These are phyloP conservation scores for Amiota communis DNA, from an alignment of 2,888 invertebrate genomes.

Conservation along the genomic window DNA sequence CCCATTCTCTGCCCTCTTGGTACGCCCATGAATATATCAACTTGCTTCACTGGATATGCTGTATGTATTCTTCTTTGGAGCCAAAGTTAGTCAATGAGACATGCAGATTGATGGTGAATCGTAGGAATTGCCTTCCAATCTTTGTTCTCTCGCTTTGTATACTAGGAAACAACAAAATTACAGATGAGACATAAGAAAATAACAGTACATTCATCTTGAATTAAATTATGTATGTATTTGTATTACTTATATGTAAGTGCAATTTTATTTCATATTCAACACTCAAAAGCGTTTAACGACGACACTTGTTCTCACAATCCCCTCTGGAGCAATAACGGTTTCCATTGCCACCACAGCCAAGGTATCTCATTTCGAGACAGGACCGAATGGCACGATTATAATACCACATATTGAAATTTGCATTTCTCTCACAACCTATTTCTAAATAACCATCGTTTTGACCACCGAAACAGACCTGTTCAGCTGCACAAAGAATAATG, in stretches of 20 bases:
- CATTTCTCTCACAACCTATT: background rate
- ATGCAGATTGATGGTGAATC: too few species aligned
- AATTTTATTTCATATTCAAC: background rate
- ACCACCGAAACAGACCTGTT: background rate
- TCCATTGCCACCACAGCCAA: slow-evolving; percentile 30
- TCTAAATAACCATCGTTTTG: too few species aligned
- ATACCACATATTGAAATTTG: slow-evolving; percentile 18
- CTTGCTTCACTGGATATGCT: too few species aligned
- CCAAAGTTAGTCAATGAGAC: too few species aligned
- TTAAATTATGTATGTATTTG: too few species aligned
- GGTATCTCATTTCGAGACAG: slow-evolving; percentile 11
- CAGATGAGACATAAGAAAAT: too few species aligned
- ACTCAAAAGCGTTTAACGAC: background rate
- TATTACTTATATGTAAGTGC: too few species aligned
- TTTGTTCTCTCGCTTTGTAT: too few species aligned
- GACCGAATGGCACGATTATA: background rate
- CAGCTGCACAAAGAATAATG: background rate
- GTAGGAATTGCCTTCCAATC: too few species aligned
- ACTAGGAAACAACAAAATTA: background rate
- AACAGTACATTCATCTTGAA: background rate
- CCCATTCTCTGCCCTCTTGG: too few species aligned
- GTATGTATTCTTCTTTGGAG: too few species aligned
- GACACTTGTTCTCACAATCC: slow-evolving; percentile 28
- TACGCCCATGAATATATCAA: too few species aligned
- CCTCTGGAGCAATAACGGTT: slow-evolving; percentile 28